Conservation (phyloP, 2,888 invertebrate species). For the Pristionchus mayeri region DNA sequence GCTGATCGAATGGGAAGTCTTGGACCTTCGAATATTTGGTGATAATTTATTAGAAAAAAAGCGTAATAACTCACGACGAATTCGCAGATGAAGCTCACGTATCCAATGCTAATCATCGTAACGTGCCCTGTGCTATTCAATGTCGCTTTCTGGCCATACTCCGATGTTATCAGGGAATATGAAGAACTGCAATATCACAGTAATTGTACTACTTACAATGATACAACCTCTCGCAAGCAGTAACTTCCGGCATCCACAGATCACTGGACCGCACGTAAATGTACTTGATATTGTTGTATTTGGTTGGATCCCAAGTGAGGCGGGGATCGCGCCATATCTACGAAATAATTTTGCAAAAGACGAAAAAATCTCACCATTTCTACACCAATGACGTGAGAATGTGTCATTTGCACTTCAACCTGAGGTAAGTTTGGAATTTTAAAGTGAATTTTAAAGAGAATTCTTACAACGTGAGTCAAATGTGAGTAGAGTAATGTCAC, state of each 20-base stretch:
- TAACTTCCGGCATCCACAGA: slow-evolving; percentile 12
- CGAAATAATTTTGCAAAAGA: neutral
- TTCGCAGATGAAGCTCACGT: slow-evolving; percentile 34
- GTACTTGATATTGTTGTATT: slow-evolving; percentile 5
- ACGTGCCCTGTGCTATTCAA: slow-evolving; percentile 1
- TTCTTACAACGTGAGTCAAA: slow-evolving; percentile 5
- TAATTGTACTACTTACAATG: too few relatives aligned
- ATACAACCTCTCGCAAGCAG: slow-evolving; percentile 10
- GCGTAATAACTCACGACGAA: too few relatives aligned
- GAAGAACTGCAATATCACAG: neutral
- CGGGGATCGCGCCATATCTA: slow-evolving; percentile 29
- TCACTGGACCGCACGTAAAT: neutral
- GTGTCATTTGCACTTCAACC: slow-evolving; percentile 42
- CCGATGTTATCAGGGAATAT: neutral
- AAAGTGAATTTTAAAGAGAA: neutral
- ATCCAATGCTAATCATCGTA: neutral
- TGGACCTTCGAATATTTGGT: too few relatives aligned
- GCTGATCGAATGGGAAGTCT: slow-evolving; percentile 33
- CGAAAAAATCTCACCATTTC: neutral
- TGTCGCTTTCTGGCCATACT: neutral
- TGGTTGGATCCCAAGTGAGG: neutral
- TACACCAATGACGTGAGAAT: neutral
- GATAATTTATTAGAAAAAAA: too few relatives aligned
- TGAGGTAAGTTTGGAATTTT: neutral
- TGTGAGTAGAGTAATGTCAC: neutral